These are phyloP conservation scores for Pithys albifrons DNA, from an alignment of 2,113 vertebrate species.

Conservation along the genomic window DNA sequence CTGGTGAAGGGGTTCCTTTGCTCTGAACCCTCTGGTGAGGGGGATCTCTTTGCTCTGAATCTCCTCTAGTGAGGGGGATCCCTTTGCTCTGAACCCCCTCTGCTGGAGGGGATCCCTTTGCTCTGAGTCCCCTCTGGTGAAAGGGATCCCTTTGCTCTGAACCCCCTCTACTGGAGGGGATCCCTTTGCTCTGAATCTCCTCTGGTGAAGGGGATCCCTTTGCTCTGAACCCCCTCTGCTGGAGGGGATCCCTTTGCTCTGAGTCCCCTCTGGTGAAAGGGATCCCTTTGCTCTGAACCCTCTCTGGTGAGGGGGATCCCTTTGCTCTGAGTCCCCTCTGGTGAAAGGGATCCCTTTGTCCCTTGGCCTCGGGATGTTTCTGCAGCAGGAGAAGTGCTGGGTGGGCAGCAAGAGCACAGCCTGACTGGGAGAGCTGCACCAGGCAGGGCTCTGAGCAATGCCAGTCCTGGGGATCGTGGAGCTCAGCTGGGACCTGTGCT, in stretches of 20 bases:
- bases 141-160: too few relatives aligned
- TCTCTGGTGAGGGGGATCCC: too few relatives aligned
- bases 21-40: neutral
- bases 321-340: neutral
- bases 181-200: too few relatives aligned
- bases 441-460: neutral
- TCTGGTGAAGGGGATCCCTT: neutral
- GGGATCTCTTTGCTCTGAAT: neutral
- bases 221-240: too few relatives aligned
- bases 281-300: neutral
- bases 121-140: too few relatives aligned
- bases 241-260: too few relatives aligned
- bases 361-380: neutral
- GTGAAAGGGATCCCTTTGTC: neutral
- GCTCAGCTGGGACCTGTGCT: neutral
- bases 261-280: too few relatives aligned
- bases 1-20: neutral
- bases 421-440: neutral
- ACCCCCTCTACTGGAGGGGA: too few relatives aligned
- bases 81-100: too few relatives aligned
- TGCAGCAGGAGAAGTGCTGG: neutral
- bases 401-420: neutral
- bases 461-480: fast-evolving
- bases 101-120: too few relatives aligned
- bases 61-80: too few relatives aligned